Evolutionary conservation across 2,113 vertebrate genomes (phyloP).

Genomic region (Trachemys scripta): DNA sequence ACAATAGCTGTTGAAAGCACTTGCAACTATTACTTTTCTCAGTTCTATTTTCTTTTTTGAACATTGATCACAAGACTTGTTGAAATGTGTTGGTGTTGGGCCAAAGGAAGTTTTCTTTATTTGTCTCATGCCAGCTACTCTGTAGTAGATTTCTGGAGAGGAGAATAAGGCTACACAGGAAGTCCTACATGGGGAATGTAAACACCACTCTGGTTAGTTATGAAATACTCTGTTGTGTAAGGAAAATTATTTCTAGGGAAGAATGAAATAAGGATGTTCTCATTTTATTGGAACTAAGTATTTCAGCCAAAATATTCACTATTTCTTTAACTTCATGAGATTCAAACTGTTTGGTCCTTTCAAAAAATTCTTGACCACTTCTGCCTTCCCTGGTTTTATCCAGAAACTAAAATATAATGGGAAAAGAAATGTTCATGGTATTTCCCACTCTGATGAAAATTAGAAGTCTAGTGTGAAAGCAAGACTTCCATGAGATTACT

Average conservation of each 20-base stretch:
- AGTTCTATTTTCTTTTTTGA: conserved; percentile 47
- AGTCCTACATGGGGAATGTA: conserved; percentile 53
- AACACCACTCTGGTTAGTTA: conserved; percentile 57
- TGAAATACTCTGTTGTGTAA: conserved; percentile 54
- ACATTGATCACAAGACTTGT: conserved; percentile 55
- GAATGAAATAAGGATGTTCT: not conserved
- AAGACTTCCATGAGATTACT: not conserved
- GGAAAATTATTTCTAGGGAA: conserved; percentile 24
- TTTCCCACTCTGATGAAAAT: conserved; percentile 12
- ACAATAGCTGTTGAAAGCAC: conserved; percentile 43
- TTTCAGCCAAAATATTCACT: conserved; percentile 44
- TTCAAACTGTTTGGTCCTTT: not conserved
- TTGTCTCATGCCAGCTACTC: conserved; percentile 52
- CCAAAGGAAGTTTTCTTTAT: conserved; percentile 59
- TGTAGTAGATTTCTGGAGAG: conserved; percentile 35
- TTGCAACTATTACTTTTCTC: conserved; percentile 49
- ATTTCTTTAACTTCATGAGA: conserved; percentile 8
- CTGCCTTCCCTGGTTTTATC: conserved; percentile 11
- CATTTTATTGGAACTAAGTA: not conserved
- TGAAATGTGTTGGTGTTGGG: conserved; percentile 55
- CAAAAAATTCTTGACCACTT: conserved; percentile 6
- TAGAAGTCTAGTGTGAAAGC: not conserved
- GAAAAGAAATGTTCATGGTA: not conserved
- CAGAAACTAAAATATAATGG: not conserved
- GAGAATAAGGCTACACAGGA: conserved; percentile 62